Evolutionary conservation across 2,888 invertebrate species (phyloP), one percentile per base, ranked within the genome.

Genomic region (Hyalella azteca): DNA sequence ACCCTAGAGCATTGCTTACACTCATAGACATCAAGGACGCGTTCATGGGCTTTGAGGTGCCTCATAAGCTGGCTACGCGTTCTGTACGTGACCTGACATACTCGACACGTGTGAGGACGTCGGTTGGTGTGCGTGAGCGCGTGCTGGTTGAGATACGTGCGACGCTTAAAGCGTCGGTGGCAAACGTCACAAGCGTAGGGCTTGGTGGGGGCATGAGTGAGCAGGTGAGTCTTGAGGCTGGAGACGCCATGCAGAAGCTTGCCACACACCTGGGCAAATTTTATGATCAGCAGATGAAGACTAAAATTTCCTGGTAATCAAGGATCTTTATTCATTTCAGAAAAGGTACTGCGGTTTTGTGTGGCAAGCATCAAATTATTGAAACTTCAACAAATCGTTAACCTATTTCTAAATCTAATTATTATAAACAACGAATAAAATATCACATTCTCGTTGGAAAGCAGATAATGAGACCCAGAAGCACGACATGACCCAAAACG

Each of bases 41-140:
- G 26, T 26, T 22, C 54, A 26, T 83, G 83, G 15, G 59, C 60
- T 19, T 49, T 59, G 45, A 50, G 49, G 40, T 83, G 83, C 26
- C 75, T 50, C 13, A 29, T 32, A 26, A 83, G 79, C 13, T 77
- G 78, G 1, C 77, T 73, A 9, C 54, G 77, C 39, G 83, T 81
- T 19, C 73, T 78, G 45, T 80, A 83, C 2, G 80, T 45, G 40
- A 45, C 75, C 60, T 59, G 66, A 49, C 83, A 83, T 9, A 73
- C 13, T 26, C 32, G 29, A 49, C 83, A 83, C 11, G 41, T 32
- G 54, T 78, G 81, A 11, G 83, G 83, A 29, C 41, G 81, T 75
- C 81, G 81, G 11, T 81, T 79, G n/a, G 81, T 80, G 60, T 83
- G 83, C n/a, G 73, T 83, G 1, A 81, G 78, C 19, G 80, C 26